A percentile compares a stretch with the other conserved stretches of the same genome.
Conservation (phyloP, 2,888 invertebrate genomes). For the Dasypolia templi region DNA sequence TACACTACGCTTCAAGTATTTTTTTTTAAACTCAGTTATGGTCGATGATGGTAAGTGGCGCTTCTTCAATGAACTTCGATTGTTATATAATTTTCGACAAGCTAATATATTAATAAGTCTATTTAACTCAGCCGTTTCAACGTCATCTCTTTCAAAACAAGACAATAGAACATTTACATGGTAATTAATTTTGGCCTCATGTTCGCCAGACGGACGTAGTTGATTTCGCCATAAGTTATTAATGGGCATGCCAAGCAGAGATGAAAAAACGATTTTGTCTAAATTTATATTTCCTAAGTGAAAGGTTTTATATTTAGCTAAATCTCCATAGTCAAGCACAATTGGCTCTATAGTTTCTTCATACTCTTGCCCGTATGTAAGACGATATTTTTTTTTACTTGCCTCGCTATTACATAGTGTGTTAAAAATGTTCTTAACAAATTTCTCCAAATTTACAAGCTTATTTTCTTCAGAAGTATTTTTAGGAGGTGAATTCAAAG, state of each 20-base stretch:
- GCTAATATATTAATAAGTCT: conserved; percentile 83
- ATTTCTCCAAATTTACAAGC: conserved; percentile 73
- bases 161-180: conserved; percentile 83
- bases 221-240: conserved; percentile 79
- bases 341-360: conserved; percentile 81
- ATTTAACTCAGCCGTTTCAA: conserved; percentile 82
- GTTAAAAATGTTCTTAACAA: conserved; percentile 80
- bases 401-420: conserved; percentile 77
- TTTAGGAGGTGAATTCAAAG: conserved; percentile 62
- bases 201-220: conserved; percentile 71
- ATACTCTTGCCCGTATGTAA: conserved; percentile 83
- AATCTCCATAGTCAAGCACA: conserved; percentile 82
- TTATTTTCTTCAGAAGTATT: conserved; percentile 69
- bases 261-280: conserved; percentile 77
- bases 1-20: conserved; percentile 83
- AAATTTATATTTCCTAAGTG: conserved; percentile 83
- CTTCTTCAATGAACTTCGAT: conserved; percentile 84
- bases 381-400: conserved; percentile 78
- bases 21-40: conserved; percentile 83
- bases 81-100: conserved; percentile 84
- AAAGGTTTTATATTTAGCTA: conserved; percentile 80
- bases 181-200: conserved; percentile 83
- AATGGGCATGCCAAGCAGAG: conserved; percentile 80
- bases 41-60: conserved; percentile 73
- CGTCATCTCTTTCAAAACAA: conserved; percentile 83